Evolutionary conservation across 2,888 invertebrate genomes (phyloP), one percentile per base, ranked within the genome.

Genomic region (Cordilura impudica): DNA sequence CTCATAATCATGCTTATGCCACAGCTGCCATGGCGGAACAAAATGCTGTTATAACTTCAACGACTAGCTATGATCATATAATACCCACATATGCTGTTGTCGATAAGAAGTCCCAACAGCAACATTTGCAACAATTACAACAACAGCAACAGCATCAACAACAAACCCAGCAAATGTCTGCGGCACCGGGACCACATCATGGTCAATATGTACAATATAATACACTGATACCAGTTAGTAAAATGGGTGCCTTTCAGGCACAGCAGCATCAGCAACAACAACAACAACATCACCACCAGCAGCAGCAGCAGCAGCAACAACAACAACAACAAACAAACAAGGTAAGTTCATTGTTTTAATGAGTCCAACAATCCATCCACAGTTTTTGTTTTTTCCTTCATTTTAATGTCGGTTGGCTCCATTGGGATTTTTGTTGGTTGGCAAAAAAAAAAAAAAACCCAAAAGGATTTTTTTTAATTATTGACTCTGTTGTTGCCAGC

Each of bases 11-110:
- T 67, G 86, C 87, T 70, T 90, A 89, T 84, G 89, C 90, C 47
- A 90, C 90, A 39, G 89, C 90, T 5, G 90, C 89, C 3, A 66
- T 90, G 75, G 90, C 90, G 58, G 90, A 90, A 81, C 90, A 90
- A 83, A 89, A 89, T 78, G 89, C 89, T 70, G 88, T 88, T 65
- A 87, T 89, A 83, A 86, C 88, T 61, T 84, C 88, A 61, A 86
- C 87, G 58, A 84, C 85, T 58, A 82, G 84, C 12, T 90, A 89
- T 82, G 88, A 89, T 86, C 87, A 88, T 74, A 86, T 89, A 77
- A 85, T 87, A 83, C 89, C 90, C 78, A 87, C 88, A 63, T 89
- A 89, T 82, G 87, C 88, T 53, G 85, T 89, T 31, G 86, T 88
- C 75, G 90, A 89, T 82, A 89, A 89, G 82, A 88, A 88, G 80